Evolutionary conservation across 2,888 invertebrate genomes (phyloP).

Genomic region (Argyresthia albistria): DNA sequence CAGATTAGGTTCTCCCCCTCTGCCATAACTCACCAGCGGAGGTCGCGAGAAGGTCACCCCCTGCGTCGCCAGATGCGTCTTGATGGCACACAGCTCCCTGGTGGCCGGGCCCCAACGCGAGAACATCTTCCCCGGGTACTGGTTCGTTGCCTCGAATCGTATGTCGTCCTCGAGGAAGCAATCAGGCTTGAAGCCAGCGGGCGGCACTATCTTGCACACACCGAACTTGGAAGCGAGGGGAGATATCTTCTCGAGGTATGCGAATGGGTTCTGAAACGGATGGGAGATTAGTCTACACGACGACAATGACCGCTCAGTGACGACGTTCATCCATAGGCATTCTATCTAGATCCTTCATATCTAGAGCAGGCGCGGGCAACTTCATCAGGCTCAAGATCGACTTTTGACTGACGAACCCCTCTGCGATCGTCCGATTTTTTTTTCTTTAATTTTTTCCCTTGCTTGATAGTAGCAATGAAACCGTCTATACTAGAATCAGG

Average conservation of each 20-base stretch:
- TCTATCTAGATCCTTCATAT: too few relatives aligned
- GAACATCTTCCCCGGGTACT: conserved; percentile 90
- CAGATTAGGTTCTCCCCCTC: not conserved
- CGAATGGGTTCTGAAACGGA: conserved; percentile 79
- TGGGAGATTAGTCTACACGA: conserved; percentile 2
- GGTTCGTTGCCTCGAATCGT: conserved; percentile 90
- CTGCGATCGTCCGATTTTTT: too few relatives aligned
- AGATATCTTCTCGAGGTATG: conserved; percentile 86
- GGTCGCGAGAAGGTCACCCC: conserved; percentile 81
- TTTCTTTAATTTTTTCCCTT: too few relatives aligned
- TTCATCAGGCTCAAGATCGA: too few relatives aligned
- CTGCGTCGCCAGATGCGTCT: conserved; percentile 83
- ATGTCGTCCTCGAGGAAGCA: conserved; percentile 89
- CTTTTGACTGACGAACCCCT: too few relatives aligned
- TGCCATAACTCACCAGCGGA: conserved; percentile 77
- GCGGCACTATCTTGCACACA: conserved; percentile 90
- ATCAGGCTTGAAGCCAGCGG: conserved; percentile 79
- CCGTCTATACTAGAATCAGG: too few relatives aligned
- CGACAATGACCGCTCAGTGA: too few relatives aligned
- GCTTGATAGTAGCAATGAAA: too few relatives aligned
- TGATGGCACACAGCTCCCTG: conserved; percentile 87
- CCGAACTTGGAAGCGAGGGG: conserved; percentile 85
- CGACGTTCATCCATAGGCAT: too few relatives aligned
- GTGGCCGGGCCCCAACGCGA: conserved; percentile 92
- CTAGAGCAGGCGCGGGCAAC: too few relatives aligned